Conservation (phyloP, 2,888 invertebrate genomes). For the Philaethria dido region DNA sequence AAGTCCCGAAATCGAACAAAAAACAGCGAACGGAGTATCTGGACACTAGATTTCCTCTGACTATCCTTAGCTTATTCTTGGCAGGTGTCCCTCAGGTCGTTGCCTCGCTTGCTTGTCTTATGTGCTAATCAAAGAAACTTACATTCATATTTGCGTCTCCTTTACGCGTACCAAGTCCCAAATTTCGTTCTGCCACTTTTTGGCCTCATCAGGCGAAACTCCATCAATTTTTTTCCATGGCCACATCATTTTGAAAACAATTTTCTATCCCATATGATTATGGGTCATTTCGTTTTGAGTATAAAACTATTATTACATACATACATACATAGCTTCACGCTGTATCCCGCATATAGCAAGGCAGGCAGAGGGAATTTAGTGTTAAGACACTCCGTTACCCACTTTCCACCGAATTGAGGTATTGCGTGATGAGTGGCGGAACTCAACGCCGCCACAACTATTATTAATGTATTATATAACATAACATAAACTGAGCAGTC, state of each 20-base stretch:
- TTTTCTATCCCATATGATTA: conserved; percentile 82
- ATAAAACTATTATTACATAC: conserved; percentile 79
- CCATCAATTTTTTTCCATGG: conserved; percentile 71
- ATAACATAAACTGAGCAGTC: conserved; percentile 56
- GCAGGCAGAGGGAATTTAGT: too few species aligned
- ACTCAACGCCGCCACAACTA: too few species aligned
- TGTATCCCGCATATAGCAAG: too few species aligned
- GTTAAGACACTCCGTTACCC: too few species aligned
- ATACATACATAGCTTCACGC: conserved; percentile 49
- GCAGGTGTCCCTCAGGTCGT: conserved; percentile 42
- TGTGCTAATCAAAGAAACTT: conserved; percentile 72
- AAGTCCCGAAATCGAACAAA: too few species aligned
- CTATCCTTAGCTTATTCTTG: conserved; percentile 18
- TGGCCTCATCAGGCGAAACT: conserved; percentile 70
- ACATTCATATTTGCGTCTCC: conserved; percentile 54
- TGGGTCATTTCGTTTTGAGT: conserved; percentile 73
- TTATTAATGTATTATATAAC: too few species aligned
- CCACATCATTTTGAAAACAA: conserved; percentile 75
- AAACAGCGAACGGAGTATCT: too few species aligned
- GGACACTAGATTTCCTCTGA: too few species aligned
- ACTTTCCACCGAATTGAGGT: too few species aligned
- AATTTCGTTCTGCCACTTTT: conserved; percentile 70
- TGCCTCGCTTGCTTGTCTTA: conserved; percentile 44
- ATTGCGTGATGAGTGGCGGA: too few species aligned
- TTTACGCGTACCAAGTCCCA: conserved; percentile 57